Evolutionary conservation across 2,113 vertebrate species (phyloP).

Genomic region (Ia io): DNA sequence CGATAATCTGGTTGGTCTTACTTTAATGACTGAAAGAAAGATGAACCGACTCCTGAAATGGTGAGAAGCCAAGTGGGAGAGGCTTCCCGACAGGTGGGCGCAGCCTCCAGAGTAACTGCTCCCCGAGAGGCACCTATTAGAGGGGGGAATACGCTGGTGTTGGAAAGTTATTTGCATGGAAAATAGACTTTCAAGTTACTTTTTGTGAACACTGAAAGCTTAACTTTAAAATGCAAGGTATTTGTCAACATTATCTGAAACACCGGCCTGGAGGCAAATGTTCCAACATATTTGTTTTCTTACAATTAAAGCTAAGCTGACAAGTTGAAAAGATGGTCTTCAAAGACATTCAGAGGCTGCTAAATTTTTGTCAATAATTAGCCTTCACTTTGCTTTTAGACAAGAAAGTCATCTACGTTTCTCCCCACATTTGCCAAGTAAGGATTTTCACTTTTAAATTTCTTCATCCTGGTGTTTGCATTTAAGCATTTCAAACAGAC

Average conservation of each 20-base stretch:
- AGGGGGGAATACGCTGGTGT: not conserved
- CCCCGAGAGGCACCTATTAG: not conserved
- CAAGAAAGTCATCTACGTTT: constrained; percentile 61
- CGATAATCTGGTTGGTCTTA: constrained; percentile 47
- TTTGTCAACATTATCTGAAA: constrained; percentile 83
- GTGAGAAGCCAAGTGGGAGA: not conserved
- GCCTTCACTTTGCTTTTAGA: constrained; percentile 77
- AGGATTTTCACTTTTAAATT: constrained; percentile 77
- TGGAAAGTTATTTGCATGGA: not conserved
- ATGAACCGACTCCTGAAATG: not conserved
- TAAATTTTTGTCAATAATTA: constrained; percentile 84
- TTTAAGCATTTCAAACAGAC: constrained; percentile 78
- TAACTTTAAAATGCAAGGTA: constrained; percentile 79
- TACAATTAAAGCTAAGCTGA: constrained; percentile 82
- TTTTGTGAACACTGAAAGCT: constrained; percentile 67
- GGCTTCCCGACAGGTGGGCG: not conserved
- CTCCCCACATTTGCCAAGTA: constrained; percentile 76
- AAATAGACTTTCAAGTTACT: constrained; percentile 62
- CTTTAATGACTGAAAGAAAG: constrained; percentile 45
- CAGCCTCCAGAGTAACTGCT: not conserved
- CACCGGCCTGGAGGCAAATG: constrained; percentile 77
- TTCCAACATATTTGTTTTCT: constrained; percentile 85
- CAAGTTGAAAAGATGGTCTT: constrained; percentile 80
- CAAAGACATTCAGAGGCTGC: constrained; percentile 78
- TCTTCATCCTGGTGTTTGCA: constrained; percentile 75